A percentile compares a stretch with the other conserved stretches of the same genome.
Evolutionary conservation across 2,888 invertebrate genomes (phyloP).

Genomic region (Stenichneumon culpator): DNA sequence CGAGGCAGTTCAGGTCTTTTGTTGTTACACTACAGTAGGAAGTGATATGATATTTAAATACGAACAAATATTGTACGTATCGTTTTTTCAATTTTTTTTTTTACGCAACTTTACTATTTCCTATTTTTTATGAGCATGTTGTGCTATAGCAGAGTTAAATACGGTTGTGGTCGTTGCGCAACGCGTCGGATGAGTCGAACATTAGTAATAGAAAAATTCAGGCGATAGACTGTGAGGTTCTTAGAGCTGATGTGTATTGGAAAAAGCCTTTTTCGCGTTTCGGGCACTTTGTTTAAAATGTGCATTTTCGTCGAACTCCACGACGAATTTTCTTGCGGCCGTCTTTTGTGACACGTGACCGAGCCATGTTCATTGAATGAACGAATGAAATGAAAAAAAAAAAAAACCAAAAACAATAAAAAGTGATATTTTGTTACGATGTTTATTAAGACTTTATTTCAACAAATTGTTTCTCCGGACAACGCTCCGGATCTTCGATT

Average conservation of each 20-base stretch:
- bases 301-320: background rate
- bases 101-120: slow-evolving; percentile 17
- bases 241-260: slow-evolving; percentile 5
- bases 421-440: slow-evolving; percentile 65
- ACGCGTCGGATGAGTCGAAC: background rate
- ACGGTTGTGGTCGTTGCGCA: background rate
- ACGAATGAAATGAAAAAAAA: slow-evolving; percentile 1
- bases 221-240: background rate
- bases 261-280: slow-evolving; percentile 9
- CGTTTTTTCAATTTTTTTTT: slow-evolving; percentile 8
- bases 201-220: background rate
- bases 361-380: background rate
- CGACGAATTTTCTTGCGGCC: background rate
- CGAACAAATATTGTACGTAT: slow-evolving; percentile 27
- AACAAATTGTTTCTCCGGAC: background rate
- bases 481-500: background rate
- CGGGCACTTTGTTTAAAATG: background rate
- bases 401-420: slow-evolving; percentile 57
- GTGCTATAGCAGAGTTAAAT: slow-evolving; percentile 16
- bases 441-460: slow-evolving; percentile 54
- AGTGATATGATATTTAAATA: slow-evolving; percentile 33
- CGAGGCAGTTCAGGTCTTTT: slow-evolving; percentile 7
- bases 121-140: background rate
- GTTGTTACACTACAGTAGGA: slow-evolving; percentile 21
- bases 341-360: slow-evolving; percentile 13